Evolutionary conservation across 2,113 vertebrate species (phyloP), one percentile per base, ranked within the genome.

Genomic region (Phoxinus phoxinus): DNA sequence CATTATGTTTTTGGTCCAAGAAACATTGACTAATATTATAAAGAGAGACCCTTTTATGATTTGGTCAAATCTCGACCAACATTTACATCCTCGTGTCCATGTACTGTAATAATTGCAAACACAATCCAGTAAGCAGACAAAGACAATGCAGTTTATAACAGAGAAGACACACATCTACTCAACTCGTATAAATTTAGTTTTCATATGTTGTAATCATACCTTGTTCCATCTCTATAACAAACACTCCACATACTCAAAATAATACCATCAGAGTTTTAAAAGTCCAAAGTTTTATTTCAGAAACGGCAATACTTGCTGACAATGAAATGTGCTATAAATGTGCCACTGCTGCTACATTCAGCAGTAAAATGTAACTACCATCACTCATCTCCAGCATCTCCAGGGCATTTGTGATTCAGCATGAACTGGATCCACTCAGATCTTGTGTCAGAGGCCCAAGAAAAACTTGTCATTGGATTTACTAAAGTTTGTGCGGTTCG

Each of bases 241-340:
- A n/a, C 32, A 69, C 17, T 6, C 21, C 3, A n/a, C 37, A 72
- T n/a, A 1, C 37, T 44, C 35, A 72, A 72, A 72, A 72, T 41
- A 72, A 73, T 73, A 73, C 41, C 71, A 73, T 25, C 23, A 46
- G 23, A n/a, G 71, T 74, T 74, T 74, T 41, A n/a, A 73, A 73
- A 44, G 35, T 72, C 37, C 23, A 44, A 76, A 53, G 46, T 76
- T 76, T 6, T 53, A 32, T 53, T 41, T 76, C 48, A 76, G 48
- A 76, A 53, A 76, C 13, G 30, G 74, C 27, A 30, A 30, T 51
- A 76, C 74, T 11, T 76, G 74, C 46, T 53, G 74, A 76, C 74
- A 76, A 53, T 51, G 12, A 19, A 32, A 17, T 48, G 41, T 76
- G 46, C 74, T 76, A 76, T 76, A 76, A 76, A 76, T 76, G 74